Base-by-base conservation (phyloP, 2,888 invertebrate species). In the Eumerus sabulonum region DNA sequence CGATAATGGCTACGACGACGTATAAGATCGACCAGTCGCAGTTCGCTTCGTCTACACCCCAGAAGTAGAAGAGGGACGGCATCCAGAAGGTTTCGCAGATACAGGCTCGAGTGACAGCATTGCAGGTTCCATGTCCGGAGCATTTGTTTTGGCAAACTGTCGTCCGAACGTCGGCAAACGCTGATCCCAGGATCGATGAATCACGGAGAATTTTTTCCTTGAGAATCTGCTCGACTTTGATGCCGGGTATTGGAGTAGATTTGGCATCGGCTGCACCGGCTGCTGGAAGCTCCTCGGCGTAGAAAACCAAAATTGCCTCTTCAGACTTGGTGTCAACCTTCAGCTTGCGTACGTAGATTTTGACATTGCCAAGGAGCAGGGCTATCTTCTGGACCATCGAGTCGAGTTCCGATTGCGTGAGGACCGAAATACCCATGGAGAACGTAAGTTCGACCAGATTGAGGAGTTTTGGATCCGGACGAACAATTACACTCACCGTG, bases 71-170 rank as follows among this genome's bases (percentile, higher is more conserved):
- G 38, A 94, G 90, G 87, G 96, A 95, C 89, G 96, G 94, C 96
- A 98, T 98, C 98, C 98, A 98, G 90, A 98, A 98, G 16, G 97
- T 95, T 89, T 98, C 96, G 89, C 98, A 98, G 84, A 95, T 91
- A 86, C 98, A 98, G 64, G 93, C 91, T 84, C 97, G 92, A 5
- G 95, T 93, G 83, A 93, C 92, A 85, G 94, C 93, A 87, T 96
- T 94, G 90, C 98, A 98, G 38, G 92, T 91, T 60, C 98, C 98
- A 89, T 98, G 98, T 50, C 94, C 94, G 42, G 97, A 97, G 90
- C 98, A 98, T 88, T 95, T 92, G 90, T 97, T 97, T 85, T 98
- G 97, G 86, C 98, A 98, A 67, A 97, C 92, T 38, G 93, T 91
- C 1, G 97, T 95, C 85, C 96, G 94, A 63, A 97, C 91, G 82